Evolutionary conservation across 2,888 invertebrate genomes (phyloP).

Genomic region (Drosophila cracens): DNA sequence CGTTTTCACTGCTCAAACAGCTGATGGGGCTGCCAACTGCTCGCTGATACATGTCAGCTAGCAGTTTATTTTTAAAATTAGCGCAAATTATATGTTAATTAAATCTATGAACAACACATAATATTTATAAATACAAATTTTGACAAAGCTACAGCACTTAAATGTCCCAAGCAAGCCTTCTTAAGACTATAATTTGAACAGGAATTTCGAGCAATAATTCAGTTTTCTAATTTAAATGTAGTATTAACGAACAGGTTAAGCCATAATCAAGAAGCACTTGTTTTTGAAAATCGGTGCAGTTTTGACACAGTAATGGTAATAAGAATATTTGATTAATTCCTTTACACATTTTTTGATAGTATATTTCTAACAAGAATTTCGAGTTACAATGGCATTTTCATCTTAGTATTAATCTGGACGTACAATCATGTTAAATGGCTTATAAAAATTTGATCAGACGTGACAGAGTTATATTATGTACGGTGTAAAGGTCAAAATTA

Average conservation of each 20-base stretch:
- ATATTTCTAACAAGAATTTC: not conserved
- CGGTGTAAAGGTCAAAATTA: not conserved
- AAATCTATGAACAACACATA: not conserved
- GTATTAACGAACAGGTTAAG: not conserved
- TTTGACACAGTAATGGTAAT: not conserved
- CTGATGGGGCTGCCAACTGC: constrained; percentile 51
- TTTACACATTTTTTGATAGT: not conserved
- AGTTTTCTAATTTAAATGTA: not conserved
- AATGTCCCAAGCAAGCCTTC: not conserved
- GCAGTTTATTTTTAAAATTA: not conserved
- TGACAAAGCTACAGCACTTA: not conserved
- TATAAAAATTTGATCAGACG: not conserved
- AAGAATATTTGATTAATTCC: not conserved
- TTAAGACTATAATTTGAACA: not conserved
- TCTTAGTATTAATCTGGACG: not conserved
- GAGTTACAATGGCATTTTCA: not conserved
- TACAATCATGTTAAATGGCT: not conserved
- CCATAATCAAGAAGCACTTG: not conserved
- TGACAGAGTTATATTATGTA: not conserved
- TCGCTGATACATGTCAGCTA: not conserved
- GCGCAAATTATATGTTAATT: not conserved
- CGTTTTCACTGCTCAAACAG: constrained; percentile 32
- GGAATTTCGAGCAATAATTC: not conserved
- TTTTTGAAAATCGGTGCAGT: not conserved
- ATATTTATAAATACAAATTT: not conserved